Conservation (phyloP, 2,113 vertebrate genomes). For the Calidris pugnax region DNA sequence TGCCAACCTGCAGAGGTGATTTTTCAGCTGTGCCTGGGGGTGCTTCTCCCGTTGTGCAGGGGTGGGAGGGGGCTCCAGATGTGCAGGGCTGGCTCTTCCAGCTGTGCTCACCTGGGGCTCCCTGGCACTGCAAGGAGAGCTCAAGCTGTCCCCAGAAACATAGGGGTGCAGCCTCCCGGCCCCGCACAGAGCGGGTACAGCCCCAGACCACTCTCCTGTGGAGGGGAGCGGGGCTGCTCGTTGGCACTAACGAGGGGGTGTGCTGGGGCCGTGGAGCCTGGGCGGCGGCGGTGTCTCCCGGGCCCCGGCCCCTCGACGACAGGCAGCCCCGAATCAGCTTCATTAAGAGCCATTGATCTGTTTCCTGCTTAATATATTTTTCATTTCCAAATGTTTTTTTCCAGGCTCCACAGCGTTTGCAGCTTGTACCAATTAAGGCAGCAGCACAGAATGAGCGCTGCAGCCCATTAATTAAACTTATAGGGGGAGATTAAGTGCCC, state of each 20-base stretch:
- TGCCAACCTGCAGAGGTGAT: neutral
- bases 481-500: conserved; percentile 63
- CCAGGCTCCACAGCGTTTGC: conserved; percentile 61
- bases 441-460: conserved; percentile 59
- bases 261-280: neutral
- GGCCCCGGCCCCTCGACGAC: neutral
- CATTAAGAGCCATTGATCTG: conserved; percentile 64
- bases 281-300: neutral
- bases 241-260: accelerated
- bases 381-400: conserved; percentile 70
- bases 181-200: accelerated
- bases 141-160: neutral
- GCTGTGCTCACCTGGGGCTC: neutral
- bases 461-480: conserved; percentile 73
- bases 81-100: neutral
- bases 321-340: conserved; percentile 55
- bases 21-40: neutral
- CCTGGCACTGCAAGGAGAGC: neutral
- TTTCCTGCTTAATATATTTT: conserved; percentile 73
- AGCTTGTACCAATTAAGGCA: conserved; percentile 74
- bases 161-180: neutral
- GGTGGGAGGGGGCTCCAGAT: neutral
- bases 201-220: neutral
- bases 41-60: neutral
- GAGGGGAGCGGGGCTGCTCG: accelerated